A percentile compares a stretch with the other conserved stretches of the same genome.
Evolutionary conservation across 2,113 vertebrate species (phyloP).

Genomic region (Tragelaphus scriptus): DNA sequence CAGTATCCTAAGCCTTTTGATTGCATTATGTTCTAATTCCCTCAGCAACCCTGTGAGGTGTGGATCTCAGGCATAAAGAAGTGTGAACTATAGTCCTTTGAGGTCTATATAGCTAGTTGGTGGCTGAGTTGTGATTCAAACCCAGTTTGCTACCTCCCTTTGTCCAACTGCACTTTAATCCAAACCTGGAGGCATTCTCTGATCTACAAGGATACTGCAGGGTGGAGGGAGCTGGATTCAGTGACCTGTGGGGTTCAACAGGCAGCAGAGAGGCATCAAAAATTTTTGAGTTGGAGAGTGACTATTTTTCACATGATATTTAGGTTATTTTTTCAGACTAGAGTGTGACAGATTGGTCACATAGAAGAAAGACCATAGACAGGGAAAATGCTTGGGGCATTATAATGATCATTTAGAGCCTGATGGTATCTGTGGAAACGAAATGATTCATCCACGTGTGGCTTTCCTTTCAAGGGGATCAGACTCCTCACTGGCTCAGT

Average conservation of each 20-base stretch:
- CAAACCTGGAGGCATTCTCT: neutral
- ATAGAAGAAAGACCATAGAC: neutral
- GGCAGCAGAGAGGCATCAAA: neutral
- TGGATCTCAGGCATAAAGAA: neutral
- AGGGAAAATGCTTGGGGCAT: neutral
- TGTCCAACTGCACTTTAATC: neutral
- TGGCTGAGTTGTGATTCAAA: neutral
- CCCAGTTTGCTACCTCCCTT: neutral
- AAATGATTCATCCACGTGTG: neutral
- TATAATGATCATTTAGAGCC: neutral
- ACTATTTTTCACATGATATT: neutral
- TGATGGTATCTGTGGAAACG: neutral
- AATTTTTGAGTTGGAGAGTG: neutral
- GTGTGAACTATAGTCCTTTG: neutral
- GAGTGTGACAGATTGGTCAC: conserved; percentile 3
- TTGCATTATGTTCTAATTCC: neutral
- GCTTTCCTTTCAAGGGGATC: neutral
- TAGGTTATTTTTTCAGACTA: conserved; percentile 39
- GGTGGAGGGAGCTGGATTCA: neutral
- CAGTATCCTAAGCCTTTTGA: neutral
- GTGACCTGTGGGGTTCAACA: neutral
- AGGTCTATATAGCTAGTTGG: neutral
- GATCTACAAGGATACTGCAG: neutral
- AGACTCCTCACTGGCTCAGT: neutral
- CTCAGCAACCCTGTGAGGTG: neutral